Percentiles rank a stretch among this genome's conserved stretches.
Evolutionary conservation across 2,888 invertebrate genomes (phyloP).

Genomic region (Agonopterix subpropinquella): DNA sequence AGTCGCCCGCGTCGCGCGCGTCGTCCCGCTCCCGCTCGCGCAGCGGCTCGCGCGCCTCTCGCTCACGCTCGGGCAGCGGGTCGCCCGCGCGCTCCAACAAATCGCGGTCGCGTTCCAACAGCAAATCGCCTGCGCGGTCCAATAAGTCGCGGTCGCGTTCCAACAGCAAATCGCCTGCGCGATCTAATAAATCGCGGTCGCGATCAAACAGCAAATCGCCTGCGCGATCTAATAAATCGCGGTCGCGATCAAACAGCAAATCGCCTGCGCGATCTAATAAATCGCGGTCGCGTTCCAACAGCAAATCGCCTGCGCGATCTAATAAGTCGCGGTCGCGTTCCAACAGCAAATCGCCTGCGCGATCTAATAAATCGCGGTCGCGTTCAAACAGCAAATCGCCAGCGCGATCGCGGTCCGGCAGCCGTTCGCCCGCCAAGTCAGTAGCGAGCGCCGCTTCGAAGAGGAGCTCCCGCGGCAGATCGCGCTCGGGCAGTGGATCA

Average conservation of each 20-base stretch:
- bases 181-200: neutral
- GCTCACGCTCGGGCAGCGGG: slow-evolving; percentile 20
- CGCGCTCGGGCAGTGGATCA: slow-evolving; percentile 10
- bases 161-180: slow-evolving; percentile 13
- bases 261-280: slow-evolving; percentile 9
- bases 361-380: slow-evolving; percentile 24
- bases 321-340: slow-evolving; percentile 20
- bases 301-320: too few relatives aligned
- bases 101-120: slow-evolving; percentile 18
- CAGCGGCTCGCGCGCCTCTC: slow-evolving; percentile 19
- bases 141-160: slow-evolving; percentile 25
- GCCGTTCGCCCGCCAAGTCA: neutral
- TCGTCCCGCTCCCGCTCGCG: slow-evolving; percentile 14
- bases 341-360: slow-evolving; percentile 20
- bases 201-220: slow-evolving; percentile 20
- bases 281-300: too few relatives aligned
- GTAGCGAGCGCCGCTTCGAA: neutral
- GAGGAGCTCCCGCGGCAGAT: neutral
- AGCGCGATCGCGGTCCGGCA: neutral
- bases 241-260: slow-evolving; percentile 28
- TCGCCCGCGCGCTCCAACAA: slow-evolving; percentile 12
- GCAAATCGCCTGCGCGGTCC: slow-evolving; percentile 26
- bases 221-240: slow-evolving; percentile 21
- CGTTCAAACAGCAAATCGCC: slow-evolving; percentile 23
- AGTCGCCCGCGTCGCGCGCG: slow-evolving; percentile 21